These are phyloP conservation scores for Triplophysa dalaica DNA, from an alignment of 2,113 vertebrate genomes.

Conservation along the genomic window DNA sequence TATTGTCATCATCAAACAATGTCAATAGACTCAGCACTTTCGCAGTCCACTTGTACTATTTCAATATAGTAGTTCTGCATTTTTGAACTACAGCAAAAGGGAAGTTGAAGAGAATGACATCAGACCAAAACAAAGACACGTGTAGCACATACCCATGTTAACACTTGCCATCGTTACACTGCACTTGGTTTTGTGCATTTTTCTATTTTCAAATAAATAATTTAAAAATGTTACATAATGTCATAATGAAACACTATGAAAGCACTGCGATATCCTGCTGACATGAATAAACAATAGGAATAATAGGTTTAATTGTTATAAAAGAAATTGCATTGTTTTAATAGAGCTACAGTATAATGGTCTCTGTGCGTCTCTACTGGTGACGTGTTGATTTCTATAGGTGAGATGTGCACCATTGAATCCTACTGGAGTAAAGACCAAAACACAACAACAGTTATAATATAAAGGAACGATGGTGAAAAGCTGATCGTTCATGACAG, in stretches of 20 bases:
- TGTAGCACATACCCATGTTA: constrained; percentile 23
- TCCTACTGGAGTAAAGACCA: not conserved
- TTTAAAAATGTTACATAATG: not conserved
- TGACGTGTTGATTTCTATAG: too few relatives aligned
- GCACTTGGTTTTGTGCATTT: not conserved
- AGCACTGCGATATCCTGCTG: too few relatives aligned
- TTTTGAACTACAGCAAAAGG: not conserved
- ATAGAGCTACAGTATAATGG: too few relatives aligned
- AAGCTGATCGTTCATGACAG: too few relatives aligned
- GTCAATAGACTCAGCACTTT: not conserved
- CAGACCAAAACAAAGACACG: constrained; percentile 37
- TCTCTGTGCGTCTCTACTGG: too few relatives aligned
- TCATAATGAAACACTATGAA: not conserved
- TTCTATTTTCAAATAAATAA: not conserved
- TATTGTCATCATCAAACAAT: too few relatives aligned
- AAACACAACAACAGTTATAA: too few relatives aligned
- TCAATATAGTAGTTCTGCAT: constrained; percentile 24
- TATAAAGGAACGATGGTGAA: too few relatives aligned
- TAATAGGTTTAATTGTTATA: too few relatives aligned
- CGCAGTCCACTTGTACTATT: not conserved
- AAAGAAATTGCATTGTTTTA: too few relatives aligned
- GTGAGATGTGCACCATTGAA: too few relatives aligned
- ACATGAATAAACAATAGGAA: too few relatives aligned
- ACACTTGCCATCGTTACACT: not conserved
- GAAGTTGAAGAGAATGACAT: not conserved